Conservation (phyloP, 2,888 invertebrate species). For the Orthosia cruda region DNA sequence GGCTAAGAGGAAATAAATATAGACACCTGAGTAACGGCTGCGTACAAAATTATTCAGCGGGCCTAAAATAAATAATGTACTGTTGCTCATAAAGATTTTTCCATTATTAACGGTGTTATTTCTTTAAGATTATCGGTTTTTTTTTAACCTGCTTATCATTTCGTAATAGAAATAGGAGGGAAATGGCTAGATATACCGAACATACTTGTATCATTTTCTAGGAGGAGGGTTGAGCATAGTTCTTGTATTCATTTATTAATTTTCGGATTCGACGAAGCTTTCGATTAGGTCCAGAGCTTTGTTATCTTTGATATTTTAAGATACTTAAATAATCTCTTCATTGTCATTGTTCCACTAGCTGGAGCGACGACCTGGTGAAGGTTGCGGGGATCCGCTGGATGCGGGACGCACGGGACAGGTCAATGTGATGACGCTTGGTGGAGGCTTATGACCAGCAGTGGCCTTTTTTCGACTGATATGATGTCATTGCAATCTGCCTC, state of each 20-base stretch:
- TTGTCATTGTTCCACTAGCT: not conserved
- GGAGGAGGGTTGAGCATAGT: not conserved
- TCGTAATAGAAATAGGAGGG: not conserved
- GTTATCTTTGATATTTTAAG: not conserved
- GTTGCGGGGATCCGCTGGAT: too few species aligned
- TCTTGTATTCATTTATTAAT: not conserved
- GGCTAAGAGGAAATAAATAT: conserved; percentile 6
- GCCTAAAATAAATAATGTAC: conserved; percentile 16
- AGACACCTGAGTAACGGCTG: conserved; percentile 13
- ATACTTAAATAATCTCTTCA: not conserved
- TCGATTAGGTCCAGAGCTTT: not conserved
- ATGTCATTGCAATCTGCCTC: too few species aligned
- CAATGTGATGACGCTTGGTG: too few species aligned
- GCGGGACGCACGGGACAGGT: too few species aligned
- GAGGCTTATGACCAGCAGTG: too few species aligned
- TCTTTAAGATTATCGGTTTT: not conserved
- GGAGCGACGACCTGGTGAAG: too few species aligned
- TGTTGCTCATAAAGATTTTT: conserved; percentile 10
- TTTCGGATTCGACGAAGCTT: not conserved
- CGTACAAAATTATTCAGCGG: conserved; percentile 4
- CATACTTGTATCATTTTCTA: not conserved
- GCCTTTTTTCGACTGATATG: too few species aligned
- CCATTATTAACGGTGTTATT: not conserved
- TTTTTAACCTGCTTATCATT: conserved; percentile 1
- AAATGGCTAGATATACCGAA: too few species aligned